Evolutionary conservation across 2,888 invertebrate genomes (phyloP), one percentile per base, ranked within the genome.

Genomic region (Neoascia interrupta): DNA sequence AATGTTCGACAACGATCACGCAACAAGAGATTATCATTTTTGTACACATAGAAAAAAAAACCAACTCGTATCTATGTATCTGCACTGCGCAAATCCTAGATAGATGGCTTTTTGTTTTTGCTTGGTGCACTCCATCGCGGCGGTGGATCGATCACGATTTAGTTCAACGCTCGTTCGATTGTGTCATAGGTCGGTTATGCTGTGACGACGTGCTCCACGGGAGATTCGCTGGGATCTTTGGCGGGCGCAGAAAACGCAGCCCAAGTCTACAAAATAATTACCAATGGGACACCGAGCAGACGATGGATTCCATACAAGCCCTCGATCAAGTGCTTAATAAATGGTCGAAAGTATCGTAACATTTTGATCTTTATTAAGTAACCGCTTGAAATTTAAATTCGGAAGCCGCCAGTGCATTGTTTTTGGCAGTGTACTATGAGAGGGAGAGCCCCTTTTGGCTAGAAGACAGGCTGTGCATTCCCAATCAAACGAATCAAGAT

Each of bases 151-250:
- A 82, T 82, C 82, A 82, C 82, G 82, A 82, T 66, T 82, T 74
- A 58, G 72, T 72, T 81, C 82, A 75, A 74, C 68, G 70, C 81
- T 76, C 75, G 63, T 79, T 69, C 80, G 72, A 81, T 81, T 82
- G 81, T 82, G 82, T 82, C 82, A 82, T 80, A 82, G 82, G 82
- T 82, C 81, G 82, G 66, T 47, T 74, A 74, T 69, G 74, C 80
- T 31, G 49, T 58, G 47, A 34, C 68, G 51, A 58, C 56, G 64
- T 45, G 34, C 49, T 26, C 49, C 37, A 21, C 45, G 54, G 37
- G 64, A 49, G 56, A 63, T 54, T 49, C 36, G 39, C 28, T 37
- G 37, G 60, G 66, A 47, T 61, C 66, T 45, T 37, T 39, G 21
- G 53, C 28, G 34, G 31, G n/a, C n/a, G n/a, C n/a, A n/a, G n/a